A percentile compares a stretch with the other conserved stretches of the same genome.
phyloP scores from a whole-genome alignment of 2,797 vertebrate species.

The Danio aesculapii region DNA sequence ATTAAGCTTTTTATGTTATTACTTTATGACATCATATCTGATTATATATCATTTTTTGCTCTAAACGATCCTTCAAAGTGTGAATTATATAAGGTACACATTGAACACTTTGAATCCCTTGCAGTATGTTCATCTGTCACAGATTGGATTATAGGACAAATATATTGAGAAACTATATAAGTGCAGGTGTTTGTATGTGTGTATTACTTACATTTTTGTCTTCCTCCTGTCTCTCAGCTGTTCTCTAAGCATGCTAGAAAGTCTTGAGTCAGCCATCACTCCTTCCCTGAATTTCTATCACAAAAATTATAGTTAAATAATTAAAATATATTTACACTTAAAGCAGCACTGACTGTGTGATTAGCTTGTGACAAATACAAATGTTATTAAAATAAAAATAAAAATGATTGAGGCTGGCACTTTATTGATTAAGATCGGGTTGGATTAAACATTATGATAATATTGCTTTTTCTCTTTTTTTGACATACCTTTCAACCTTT shows the following conservation, averaged over 20 bases:
- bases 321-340: neutral
- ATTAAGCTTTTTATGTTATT: neutral
- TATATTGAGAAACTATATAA: neutral
- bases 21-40: neutral
- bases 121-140: neutral
- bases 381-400: no score
- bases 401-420: no score
- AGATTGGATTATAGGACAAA: neutral
- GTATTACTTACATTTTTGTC: slow-evolving; percentile 72
- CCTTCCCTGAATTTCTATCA: slow-evolving; percentile 85
- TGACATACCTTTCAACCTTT: no score
- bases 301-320: no score
- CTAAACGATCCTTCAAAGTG: slow-evolving; percentile 5
- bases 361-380: neutral
- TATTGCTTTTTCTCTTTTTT: no score
- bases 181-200: neutral
- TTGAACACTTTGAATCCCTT: neutral
- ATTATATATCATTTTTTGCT: neutral
- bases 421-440: no score
- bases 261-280: slow-evolving; percentile 81
- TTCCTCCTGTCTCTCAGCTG: slow-evolving; percentile 85
- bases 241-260: slow-evolving; percentile 82
- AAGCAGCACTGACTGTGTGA: neutral
- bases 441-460: no score
- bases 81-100: neutral